Conservation (phyloP, 2,113 vertebrate species). For the Chinchilla lanigera region DNA sequence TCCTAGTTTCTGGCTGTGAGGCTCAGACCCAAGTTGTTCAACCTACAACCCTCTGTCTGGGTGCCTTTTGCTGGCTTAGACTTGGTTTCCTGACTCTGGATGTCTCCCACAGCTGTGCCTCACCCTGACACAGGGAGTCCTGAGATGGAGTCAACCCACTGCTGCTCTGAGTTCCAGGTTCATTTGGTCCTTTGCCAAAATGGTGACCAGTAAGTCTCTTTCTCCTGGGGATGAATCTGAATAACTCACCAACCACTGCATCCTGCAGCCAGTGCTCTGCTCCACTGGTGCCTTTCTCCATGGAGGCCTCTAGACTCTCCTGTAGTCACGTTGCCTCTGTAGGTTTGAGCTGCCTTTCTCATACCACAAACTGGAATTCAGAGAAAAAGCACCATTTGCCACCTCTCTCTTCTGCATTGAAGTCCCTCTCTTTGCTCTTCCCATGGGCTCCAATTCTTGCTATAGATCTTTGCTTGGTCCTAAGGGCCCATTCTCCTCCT, state of each 20-base stretch:
- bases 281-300: too few species aligned
- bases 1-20: neutral
- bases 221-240: too few species aligned
- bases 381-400: neutral
- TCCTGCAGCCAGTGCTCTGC: too few species aligned
- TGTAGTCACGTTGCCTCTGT: too few species aligned
- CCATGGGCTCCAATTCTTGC: neutral
- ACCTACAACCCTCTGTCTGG: neutral
- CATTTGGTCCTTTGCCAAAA: too few species aligned
- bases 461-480: neutral
- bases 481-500: neutral
- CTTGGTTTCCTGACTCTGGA: neutral
- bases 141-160: neutral
- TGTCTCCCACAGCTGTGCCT: neutral
- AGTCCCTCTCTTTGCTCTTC: neutral
- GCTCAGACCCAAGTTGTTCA: neutral
- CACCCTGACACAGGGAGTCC: neutral
- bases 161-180: neutral
- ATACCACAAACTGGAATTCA: neutral
- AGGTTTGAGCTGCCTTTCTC: neutral
- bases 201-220: too few species aligned
- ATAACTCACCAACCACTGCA: too few species aligned
- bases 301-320: too few species aligned
- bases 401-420: neutral
- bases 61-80: neutral